These are phyloP conservation scores for Oreochromis spilurus DNA, from an alignment of 2,113 vertebrate genomes.

Conservation along the genomic window DNA sequence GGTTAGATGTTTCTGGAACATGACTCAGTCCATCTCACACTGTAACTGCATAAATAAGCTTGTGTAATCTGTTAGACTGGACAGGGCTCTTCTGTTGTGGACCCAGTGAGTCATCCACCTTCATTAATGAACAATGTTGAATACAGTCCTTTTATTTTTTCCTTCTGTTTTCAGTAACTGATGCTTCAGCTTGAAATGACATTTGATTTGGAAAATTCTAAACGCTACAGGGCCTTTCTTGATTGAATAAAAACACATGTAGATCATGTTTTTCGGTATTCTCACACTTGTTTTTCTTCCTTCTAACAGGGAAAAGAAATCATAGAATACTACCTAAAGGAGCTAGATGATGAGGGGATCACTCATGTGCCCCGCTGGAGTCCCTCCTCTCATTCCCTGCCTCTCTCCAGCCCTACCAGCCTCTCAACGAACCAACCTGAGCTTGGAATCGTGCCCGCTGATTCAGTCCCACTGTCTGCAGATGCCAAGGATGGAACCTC, in stretches of 20 bases:
- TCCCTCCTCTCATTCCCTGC: slow-evolving; percentile 43
- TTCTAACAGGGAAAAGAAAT: slow-evolving; percentile 89
- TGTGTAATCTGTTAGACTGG: slow-evolving; percentile 5
- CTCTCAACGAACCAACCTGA: slow-evolving; percentile 55
- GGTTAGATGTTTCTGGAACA: not conserved
- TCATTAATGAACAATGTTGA: not conserved
- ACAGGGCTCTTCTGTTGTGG: not conserved
- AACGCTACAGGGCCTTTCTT: not conserved
- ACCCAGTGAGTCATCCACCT: slow-evolving; percentile 13
- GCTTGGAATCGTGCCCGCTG: slow-evolving; percentile 22
- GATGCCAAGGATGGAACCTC: slow-evolving; percentile 66
- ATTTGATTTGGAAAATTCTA: rapidly evolving
- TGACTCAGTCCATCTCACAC: not conserved
- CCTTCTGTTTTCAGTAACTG: not conserved
- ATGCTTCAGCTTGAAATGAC: not conserved
- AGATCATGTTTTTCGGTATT: not conserved
- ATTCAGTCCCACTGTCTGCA: slow-evolving; percentile 3
- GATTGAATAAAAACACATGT: not conserved
- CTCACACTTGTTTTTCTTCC: not conserved
- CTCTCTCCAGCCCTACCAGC: slow-evolving; percentile 34
- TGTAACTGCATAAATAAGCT: slow-evolving; percentile 11
- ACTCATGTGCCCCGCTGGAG: slow-evolving; percentile 84
- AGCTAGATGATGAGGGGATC: slow-evolving; percentile 87
- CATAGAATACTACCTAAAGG: slow-evolving; percentile 91
- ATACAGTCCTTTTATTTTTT: not conserved